These are phyloP conservation scores for Suricata suricatta DNA, from an alignment of 2,113 vertebrate species.

Conservation along the genomic window DNA sequence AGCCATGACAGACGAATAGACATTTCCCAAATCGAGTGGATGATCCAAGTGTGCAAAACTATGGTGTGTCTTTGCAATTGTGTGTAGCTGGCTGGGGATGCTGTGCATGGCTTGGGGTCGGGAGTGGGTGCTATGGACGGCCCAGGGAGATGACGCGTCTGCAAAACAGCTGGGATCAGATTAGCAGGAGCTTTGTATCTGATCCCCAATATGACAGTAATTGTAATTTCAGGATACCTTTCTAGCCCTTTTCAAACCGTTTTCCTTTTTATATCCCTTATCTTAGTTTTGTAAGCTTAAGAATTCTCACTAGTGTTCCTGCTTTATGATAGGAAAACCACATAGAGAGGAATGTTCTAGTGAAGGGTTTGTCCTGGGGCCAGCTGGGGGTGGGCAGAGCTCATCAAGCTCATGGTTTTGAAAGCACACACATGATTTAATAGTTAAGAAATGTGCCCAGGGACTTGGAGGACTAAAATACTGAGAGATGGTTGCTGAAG, in stretches of 20 bases:
- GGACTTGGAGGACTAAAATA: neutral
- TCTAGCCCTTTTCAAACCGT: neutral
- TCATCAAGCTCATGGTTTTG: neutral
- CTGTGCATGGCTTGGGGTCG: rapidly evolving
- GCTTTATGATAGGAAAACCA: neutral
- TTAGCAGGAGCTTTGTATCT: neutral
- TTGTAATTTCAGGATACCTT: neutral
- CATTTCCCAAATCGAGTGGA: neutral
- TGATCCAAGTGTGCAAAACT: neutral
- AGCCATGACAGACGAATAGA: neutral
- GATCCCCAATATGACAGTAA: neutral
- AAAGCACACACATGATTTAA: conserved; percentile 23
- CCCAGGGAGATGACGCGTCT: neutral
- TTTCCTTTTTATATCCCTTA: neutral
- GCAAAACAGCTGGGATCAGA: neutral
- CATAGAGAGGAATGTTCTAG: conserved; percentile 6
- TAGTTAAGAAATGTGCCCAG: neutral
- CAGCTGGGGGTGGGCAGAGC: neutral
- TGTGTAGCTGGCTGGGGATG: neutral
- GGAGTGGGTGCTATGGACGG: neutral
- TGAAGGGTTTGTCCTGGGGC: neutral
- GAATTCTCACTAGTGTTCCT: neutral
- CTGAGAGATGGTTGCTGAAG: neutral
- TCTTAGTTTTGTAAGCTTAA: conserved; percentile 33
- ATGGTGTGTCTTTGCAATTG: rapidly evolving